Percentiles rank a stretch among this genome's conserved stretches.
Conservation (phyloP, 1,140 invertebrate species). For the Drosophila saltans region DNA sequence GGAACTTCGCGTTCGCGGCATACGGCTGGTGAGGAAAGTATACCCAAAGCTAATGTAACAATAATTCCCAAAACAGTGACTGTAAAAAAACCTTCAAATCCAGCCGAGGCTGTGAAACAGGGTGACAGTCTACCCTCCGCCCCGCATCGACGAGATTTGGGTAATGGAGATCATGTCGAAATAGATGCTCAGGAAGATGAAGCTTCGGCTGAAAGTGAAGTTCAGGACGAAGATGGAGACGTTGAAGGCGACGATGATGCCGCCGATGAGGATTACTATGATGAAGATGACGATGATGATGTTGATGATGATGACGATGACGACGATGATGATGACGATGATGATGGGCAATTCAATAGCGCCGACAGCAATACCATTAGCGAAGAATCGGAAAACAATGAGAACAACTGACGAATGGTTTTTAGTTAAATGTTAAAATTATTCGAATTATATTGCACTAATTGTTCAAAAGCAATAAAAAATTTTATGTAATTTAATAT, state of each 20-base stretch:
- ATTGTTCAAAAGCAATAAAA: conserved; percentile 50
- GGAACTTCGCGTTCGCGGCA: conserved; percentile 13
- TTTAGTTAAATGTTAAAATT: not conserved
- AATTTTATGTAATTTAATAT: conserved; percentile 48
- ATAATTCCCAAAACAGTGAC: not conserved
- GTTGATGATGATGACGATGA: conserved; percentile 29
- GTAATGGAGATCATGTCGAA: conserved; percentile 60
- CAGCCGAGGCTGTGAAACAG: conserved; percentile 3
- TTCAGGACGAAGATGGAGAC: conserved; percentile 16
- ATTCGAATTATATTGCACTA: conserved; percentile 15
- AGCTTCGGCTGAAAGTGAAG: conserved; percentile 25
- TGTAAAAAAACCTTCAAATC: not conserved
- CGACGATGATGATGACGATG: conserved; percentile 34
- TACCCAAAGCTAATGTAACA: not conserved
- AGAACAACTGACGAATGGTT: conserved; percentile 8
- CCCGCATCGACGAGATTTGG: conserved; percentile 37
- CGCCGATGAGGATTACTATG: not conserved
- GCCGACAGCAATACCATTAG: conserved; percentile 28
- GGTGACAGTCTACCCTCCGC: not conserved
- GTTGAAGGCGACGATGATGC: conserved; percentile 15
- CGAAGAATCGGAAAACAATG: conserved; percentile 28
- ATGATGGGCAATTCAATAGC: conserved; percentile 42
- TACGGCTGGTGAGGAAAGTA: conserved; percentile 53
- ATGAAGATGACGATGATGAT: conserved; percentile 16
- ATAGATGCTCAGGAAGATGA: not conserved